Evolutionary conservation across 2,113 vertebrate species (phyloP).

Genomic region (Heterochromis multidens): DNA sequence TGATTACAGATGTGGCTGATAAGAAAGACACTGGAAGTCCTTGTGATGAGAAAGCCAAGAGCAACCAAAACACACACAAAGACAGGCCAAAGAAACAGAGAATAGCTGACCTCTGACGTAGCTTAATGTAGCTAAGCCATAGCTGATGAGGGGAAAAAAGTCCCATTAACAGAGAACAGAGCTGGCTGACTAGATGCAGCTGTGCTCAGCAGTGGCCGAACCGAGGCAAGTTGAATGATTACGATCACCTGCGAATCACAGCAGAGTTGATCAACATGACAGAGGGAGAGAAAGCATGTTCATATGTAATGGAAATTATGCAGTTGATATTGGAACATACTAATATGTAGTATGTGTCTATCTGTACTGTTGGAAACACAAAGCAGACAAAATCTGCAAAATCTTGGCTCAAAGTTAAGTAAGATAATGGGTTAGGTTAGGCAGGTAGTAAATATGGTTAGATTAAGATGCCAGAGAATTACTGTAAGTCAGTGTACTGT

Average conservation of each 20-base stretch:
- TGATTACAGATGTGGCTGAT: not conserved
- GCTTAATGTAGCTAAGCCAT: conserved; percentile 35
- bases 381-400: not conserved
- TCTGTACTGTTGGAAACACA: not conserved
- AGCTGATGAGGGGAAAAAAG: not conserved
- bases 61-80: not conserved
- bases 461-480: not conserved
- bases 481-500: not conserved
- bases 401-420: not conserved
- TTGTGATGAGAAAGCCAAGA: not conserved
- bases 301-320: not conserved
- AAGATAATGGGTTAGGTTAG: not conserved
- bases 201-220: conserved; percentile 26
- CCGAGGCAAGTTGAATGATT: conserved; percentile 45
- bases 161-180: conserved; percentile 31
- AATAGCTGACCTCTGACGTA: conserved; percentile 60
- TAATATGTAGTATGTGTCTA: not conserved
- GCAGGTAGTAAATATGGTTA: not conserved
- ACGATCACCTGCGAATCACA: conserved; percentile 15
- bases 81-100: not conserved
- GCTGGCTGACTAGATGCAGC: conserved; percentile 53
- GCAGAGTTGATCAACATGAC: not conserved
- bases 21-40: not conserved
- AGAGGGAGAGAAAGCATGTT: not conserved
- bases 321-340: not conserved